These are phyloP conservation scores for Himalopsyche kuldschensis DNA, from an alignment of 2,888 invertebrate genomes.

Conservation along the genomic window DNA sequence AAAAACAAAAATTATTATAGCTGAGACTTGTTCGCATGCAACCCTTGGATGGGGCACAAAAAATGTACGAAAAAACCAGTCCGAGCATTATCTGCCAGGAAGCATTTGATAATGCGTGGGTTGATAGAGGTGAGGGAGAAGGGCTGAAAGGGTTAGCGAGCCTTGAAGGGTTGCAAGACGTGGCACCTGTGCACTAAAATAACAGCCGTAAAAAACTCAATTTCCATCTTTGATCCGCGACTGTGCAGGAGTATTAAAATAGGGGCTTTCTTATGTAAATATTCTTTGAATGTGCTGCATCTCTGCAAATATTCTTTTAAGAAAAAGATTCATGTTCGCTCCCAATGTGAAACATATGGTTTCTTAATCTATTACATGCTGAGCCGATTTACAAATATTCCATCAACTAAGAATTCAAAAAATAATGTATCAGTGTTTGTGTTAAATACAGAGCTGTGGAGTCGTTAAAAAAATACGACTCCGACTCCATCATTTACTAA, in stretches of 20 bases:
- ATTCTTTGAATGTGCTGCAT: no score
- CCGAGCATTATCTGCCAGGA: constrained; percentile 38
- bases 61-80: constrained; percentile 37
- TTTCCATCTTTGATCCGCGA: neutral
- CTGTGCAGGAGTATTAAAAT: neutral
- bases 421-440: no score
- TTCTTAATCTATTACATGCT: no score
- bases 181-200: constrained; percentile 33
- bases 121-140: constrained; percentile 22
- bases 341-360: no score
- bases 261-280: no score
- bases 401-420: no score
- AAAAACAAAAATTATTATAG: constrained; percentile 38
- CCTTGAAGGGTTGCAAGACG: constrained; percentile 27
- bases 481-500: no score
- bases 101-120: constrained; percentile 36
- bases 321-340: no score
- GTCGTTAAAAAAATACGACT: no score
- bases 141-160: neutral
- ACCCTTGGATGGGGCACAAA: constrained; percentile 24
- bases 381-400: no score
- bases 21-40: constrained; percentile 32
- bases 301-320: no score
- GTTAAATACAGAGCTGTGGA: no score
- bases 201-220: neutral